Conservation (phyloP, 2,113 vertebrate species). For the Microtus pennsylvanicus region DNA sequence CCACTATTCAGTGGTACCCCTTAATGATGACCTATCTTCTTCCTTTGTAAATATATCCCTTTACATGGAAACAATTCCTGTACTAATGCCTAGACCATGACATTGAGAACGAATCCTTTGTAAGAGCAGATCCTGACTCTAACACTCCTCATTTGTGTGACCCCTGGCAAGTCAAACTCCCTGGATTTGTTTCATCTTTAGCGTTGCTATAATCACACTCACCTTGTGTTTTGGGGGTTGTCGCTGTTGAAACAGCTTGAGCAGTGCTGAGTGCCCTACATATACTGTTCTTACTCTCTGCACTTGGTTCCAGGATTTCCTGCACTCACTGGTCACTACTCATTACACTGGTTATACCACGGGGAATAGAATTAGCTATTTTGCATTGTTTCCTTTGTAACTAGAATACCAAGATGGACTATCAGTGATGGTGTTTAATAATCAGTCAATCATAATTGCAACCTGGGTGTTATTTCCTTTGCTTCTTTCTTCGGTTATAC, state of each 20-base stretch:
- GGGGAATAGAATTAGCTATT: background rate
- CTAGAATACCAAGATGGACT: background rate
- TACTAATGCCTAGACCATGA: background rate
- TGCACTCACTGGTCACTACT: background rate
- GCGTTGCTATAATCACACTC: background rate
- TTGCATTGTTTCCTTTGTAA: background rate
- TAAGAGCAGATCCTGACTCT: background rate
- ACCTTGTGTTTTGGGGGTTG: background rate
- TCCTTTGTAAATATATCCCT: slow-evolving; percentile 45
- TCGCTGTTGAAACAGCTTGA: slow-evolving; percentile 10
- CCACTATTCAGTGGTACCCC: background rate
- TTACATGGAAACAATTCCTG: background rate
- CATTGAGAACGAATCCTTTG: background rate
- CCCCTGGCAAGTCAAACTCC: slow-evolving; percentile 25
- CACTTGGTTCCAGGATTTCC: background rate
- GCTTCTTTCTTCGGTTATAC: background rate
- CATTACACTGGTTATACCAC: background rate
- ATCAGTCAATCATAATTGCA: background rate
- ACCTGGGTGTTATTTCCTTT: background rate
- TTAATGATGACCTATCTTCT: background rate
- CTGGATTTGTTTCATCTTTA: slow-evolving; percentile 39
- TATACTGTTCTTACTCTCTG: background rate
- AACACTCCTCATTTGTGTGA: background rate
- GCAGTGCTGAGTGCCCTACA: background rate
- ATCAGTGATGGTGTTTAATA: background rate